Evolutionary conservation across 2,797 vertebrate species (phyloP), one percentile per base, ranked within the genome.

Genomic region (Galaxias olidus): DNA sequence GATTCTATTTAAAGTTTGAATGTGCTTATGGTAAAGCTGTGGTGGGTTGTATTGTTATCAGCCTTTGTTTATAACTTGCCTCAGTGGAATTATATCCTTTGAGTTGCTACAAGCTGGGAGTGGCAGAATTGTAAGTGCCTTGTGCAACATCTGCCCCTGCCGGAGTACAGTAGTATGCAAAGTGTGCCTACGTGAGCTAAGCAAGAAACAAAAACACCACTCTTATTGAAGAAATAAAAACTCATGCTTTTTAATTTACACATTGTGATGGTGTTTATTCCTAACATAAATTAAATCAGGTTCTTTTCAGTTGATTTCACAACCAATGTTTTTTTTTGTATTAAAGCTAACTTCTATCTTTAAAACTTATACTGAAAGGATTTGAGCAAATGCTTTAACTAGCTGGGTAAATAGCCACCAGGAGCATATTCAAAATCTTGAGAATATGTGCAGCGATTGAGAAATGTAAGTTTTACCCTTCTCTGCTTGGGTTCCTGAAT

Each of bases 161-260:
- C 83, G 76, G 80, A 88, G 87, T 74, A 81, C 84, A 84, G 86
- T 79, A 74, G 85, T 81, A 75, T 75, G 83, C 72, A 81, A 71
- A 83, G 79, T 88, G 81, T 87, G 83, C 84, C 81, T 79, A 71
- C 81, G 77, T 76, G 76, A 77, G 73, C 67, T 59, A 59, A 74
- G 54, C 65, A 63, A 55, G 13, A 63, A 18, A 49, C 46, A 60
- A 64, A 74, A 69, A 67, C 55, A 79, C 74, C 71, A 79, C 76
- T 74, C 82, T 43, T 80, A 80, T 79, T 80, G 72, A 80, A 76
- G 54, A 83, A 88, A 86, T 82, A 79, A 88, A 88, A 88, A 84
- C 79, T 88, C 90, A 90, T 89, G 90, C 88, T 90, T 92, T 91
- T 92, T 90, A 91, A 88, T 85, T 85, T 87, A 79, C 59, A 82